phyloP scores from a whole-genome alignment of 2,113 vertebrate genomes.

The Melozone crissalis region DNA sequence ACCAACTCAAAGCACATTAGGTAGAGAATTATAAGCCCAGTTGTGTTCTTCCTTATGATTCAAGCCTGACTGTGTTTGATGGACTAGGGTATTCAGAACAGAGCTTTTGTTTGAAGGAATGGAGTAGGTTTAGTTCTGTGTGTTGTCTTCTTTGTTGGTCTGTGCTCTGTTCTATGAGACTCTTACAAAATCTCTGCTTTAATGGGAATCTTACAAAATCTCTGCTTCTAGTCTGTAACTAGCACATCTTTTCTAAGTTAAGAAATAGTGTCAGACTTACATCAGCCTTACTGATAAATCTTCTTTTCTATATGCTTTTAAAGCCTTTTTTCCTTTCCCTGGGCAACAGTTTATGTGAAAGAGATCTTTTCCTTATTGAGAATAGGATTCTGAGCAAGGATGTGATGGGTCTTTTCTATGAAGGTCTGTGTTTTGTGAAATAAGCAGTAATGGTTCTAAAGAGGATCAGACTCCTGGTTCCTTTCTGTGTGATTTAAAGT shows the following conservation, averaged over 20 bases:
- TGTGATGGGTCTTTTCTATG: neutral
- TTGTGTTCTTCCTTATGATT: neutral
- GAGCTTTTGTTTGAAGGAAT: neutral
- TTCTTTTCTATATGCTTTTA: neutral
- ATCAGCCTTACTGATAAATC: neutral
- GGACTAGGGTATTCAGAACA: neutral
- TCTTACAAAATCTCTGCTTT: neutral
- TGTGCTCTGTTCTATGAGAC: rapidly evolving
- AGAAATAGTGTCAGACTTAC: neutral
- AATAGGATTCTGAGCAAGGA: neutral
- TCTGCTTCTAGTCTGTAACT: neutral
- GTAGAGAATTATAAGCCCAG: neutral
- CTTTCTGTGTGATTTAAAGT: neutral
- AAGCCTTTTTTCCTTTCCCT: neutral
- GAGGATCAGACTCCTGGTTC: neutral
- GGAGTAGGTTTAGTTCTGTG: neutral
- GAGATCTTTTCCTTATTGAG: neutral
- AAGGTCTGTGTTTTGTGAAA: neutral
- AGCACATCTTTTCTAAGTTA: neutral
- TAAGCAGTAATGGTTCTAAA: neutral
- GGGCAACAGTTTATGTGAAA: neutral
- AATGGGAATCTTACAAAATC: neutral
- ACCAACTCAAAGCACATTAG: neutral
- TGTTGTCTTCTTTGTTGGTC: neutral
- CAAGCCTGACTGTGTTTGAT: neutral